These are phyloP conservation scores for Ooceraea biroi DNA, from an alignment of 1,140 invertebrate genomes.

Conservation along the genomic window DNA sequence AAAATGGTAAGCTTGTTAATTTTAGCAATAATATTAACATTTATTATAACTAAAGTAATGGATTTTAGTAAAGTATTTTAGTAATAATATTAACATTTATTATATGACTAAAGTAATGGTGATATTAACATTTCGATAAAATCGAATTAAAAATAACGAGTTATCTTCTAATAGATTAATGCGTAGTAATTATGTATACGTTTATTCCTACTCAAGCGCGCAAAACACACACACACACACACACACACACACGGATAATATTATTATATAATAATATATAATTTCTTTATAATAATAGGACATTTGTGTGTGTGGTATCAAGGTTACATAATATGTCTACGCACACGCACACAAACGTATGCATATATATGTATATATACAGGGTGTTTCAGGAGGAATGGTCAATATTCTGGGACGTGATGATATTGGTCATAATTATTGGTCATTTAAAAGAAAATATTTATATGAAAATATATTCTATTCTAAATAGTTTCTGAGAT, in stretches of 20 bases:
- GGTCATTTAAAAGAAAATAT: too few species aligned
- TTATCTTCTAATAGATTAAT: slow-evolving; percentile 54
- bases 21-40: slow-evolving; percentile 60
- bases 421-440: too few species aligned
- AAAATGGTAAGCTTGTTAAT: slow-evolving; percentile 53
- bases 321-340: slow-evolving; percentile 48
- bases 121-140: slow-evolving; percentile 68
- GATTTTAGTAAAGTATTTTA: too few species aligned
- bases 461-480: too few species aligned
- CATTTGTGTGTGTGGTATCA: slow-evolving; percentile 65
- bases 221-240: too few species aligned
- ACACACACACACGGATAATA: slow-evolving; percentile 76
- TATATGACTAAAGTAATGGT: slow-evolving; percentile 61
- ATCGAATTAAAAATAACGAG: slow-evolving; percentile 67
- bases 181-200: slow-evolving; percentile 17
- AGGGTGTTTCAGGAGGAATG: too few species aligned
- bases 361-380: slow-evolving; percentile 54
- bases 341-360: slow-evolving; percentile 36
- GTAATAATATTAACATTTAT: slow-evolving; percentile 68
- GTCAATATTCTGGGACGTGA: too few species aligned
- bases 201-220: slow-evolving; percentile 54
- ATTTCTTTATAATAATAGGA: slow-evolving; percentile 65
- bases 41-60: slow-evolving; percentile 19
- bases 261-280: slow-evolving; percentile 75
- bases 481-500: too few species aligned